These are phyloP conservation scores for Pyxicephalus adspersus DNA, from an alignment of 2,113 vertebrate genomes.

Conservation along the genomic window DNA sequence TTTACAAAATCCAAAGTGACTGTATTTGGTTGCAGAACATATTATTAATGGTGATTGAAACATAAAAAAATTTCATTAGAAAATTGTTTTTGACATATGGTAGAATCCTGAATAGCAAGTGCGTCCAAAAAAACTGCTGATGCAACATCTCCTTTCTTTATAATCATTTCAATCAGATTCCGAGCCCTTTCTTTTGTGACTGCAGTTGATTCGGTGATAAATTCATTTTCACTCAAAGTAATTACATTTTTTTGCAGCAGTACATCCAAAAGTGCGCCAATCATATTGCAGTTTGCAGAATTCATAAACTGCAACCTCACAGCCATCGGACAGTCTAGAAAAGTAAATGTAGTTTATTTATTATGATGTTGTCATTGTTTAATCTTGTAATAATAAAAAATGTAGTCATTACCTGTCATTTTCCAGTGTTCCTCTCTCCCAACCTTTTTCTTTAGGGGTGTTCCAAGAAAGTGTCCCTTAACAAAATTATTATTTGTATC, in stretches of 20 bases:
- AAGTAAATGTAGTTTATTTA: neutral
- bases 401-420: neutral
- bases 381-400: neutral
- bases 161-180: neutral
- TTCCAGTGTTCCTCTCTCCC: neutral
- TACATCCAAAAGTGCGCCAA: neutral
- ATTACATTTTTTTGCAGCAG: neutral
- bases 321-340: neutral
- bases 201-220: neutral
- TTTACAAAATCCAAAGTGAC: neutral
- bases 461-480: too few species aligned
- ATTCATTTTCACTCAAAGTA: neutral
- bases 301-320: neutral
- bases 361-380: neutral
- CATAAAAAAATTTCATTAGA: neutral
- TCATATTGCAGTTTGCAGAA: neutral
- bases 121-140: neutral
- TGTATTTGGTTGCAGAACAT: neutral
- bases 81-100: neutral
- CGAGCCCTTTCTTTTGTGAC: neutral
- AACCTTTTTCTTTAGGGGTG: too few species aligned
- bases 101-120: neutral
- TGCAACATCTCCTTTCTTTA: slow-evolving; percentile 9
- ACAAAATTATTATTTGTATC: too few species aligned
- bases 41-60: neutral